Percentiles rank a stretch among this genome's conserved stretches.
Evolutionary conservation across 2,888 invertebrate species (phyloP).

Genomic region (Selenia dentaria): DNA sequence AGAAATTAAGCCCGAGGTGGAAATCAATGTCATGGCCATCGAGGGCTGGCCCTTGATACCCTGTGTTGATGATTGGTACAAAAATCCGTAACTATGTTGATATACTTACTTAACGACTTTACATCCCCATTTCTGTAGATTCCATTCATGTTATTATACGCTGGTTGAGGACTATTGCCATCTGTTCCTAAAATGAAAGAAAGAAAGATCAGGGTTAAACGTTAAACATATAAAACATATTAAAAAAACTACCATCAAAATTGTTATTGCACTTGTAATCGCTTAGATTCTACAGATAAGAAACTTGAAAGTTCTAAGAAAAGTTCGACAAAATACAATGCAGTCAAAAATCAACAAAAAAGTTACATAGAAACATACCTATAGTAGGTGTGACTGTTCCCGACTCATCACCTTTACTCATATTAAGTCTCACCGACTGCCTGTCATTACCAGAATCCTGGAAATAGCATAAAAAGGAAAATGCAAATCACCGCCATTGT

Average conservation of each 20-base stretch:
- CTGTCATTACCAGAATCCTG: constrained; percentile 59
- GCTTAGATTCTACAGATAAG: too few relatives aligned
- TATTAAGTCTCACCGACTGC: constrained; percentile 40
- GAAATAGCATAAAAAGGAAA: constrained; percentile 36
- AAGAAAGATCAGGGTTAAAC: too few relatives aligned
- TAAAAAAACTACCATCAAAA: too few relatives aligned
- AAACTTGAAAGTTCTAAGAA: too few relatives aligned
- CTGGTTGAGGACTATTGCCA: constrained; percentile 43
- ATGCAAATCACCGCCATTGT: constrained; percentile 17
- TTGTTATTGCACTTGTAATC: too few relatives aligned
- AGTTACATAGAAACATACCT: constrained; percentile 46
- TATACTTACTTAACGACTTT: constrained; percentile 70
- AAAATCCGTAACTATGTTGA: too few relatives aligned
- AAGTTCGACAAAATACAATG: too few relatives aligned
- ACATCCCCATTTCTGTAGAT: constrained; percentile 64
- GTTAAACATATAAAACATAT: too few relatives aligned
- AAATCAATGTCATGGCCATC: too few relatives aligned
- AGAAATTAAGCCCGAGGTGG: too few relatives aligned
- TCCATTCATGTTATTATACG: constrained; percentile 48
- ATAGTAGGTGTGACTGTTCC: constrained; percentile 51
- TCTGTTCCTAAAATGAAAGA: constrained; percentile 40
- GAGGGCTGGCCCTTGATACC: too few relatives aligned
- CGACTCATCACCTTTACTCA: constrained; percentile 56
- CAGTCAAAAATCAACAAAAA: background rate
- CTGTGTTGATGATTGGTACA: too few relatives aligned